Conservation (phyloP, 2,888 invertebrate species). For the Ypsolopha sequella region DNA sequence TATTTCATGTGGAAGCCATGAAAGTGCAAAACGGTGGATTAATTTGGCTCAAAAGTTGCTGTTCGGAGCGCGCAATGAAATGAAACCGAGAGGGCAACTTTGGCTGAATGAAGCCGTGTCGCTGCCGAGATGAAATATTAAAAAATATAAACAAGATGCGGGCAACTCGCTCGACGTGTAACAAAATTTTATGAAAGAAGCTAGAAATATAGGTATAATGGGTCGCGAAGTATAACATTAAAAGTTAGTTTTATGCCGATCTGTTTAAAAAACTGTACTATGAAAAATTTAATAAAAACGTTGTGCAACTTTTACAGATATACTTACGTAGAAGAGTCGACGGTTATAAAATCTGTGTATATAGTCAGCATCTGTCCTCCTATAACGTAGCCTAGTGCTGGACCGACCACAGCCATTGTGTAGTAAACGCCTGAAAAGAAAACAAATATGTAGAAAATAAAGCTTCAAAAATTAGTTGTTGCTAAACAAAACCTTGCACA, state of each 20-base stretch:
- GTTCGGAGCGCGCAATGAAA: conserved; percentile 48
- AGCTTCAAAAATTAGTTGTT: too few species aligned
- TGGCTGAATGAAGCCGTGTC: conserved; percentile 52
- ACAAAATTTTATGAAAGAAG: too few species aligned
- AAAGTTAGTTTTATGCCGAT: too few species aligned
- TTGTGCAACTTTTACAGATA: not conserved
- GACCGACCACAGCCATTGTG: conserved; percentile 85
- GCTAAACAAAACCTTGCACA: too few species aligned
- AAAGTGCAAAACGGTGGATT: conserved; percentile 51
- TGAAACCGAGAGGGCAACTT: conserved; percentile 57
- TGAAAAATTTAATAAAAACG: too few species aligned
- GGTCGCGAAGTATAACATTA: too few species aligned
- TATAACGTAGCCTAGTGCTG: conserved; percentile 86
- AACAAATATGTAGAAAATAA: too few species aligned
- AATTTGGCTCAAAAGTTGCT: conserved; percentile 59
- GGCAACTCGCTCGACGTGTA: not conserved
- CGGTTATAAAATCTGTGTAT: conserved; percentile 78
- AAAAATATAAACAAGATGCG: conserved; percentile 21
- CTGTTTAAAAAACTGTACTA: too few species aligned
- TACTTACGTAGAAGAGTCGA: conserved; percentile 77
- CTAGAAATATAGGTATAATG: too few species aligned
- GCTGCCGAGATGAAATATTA: conserved; percentile 52
- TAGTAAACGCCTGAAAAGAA: conserved; percentile 78
- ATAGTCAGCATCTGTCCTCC: conserved; percentile 86
- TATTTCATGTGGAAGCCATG: conserved; percentile 48